Evolutionary conservation across 2,888 invertebrate genomes (phyloP), one percentile per base, ranked within the genome.

Genomic region (Copidosoma aretas): DNA sequence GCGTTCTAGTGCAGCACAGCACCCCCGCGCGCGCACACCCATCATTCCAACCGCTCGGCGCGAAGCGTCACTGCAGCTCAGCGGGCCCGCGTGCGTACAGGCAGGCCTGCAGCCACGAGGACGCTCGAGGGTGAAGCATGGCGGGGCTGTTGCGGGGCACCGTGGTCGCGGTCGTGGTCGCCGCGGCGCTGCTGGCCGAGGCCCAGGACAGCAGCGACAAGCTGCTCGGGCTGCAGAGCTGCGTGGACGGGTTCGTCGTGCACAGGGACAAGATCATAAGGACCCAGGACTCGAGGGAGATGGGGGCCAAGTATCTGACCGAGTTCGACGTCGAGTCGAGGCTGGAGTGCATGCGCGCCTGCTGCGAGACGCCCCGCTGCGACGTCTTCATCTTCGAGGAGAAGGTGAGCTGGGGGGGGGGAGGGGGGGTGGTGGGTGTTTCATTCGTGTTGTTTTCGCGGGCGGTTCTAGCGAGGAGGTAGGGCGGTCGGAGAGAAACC

Each of bases 361-460:
- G 96, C 85, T 96, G 95, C 85, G 91, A 93, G 84, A 94, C 94
- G 3, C 90, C 91, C 60, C 85, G 89, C 71, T 96, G 96, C 84
- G 95, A 96, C 84, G 94, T 95, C 25, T 95, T 94, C 83, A 92
- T 96, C 75, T 96, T 92, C 81, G 95, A 96, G 83, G 93, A 95
- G 81, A 95, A 94, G 90, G 94, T 93, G 43, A 17, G 14, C 8
- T 41, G 41, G 10, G 41, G 41, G 41, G 41, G 41, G 8, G 41
- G 41, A 14, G 41, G 41, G 41, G 41, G 41, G 41, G 41, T 14
- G 41, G n/a, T 32, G 32, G 17, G 43, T 14, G 43, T n/a, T n/a
- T n/a, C n/a, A n/a, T n/a, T n/a, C n/a, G n/a, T n/a, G n/a, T n/a
- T n/a, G n/a, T n/a, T n/a, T n/a, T n/a, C n/a, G n/a, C n/a, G n/a